Base-by-base conservation (phyloP, 2,797 vertebrate genomes). In the Valencia hispanica region DNA sequence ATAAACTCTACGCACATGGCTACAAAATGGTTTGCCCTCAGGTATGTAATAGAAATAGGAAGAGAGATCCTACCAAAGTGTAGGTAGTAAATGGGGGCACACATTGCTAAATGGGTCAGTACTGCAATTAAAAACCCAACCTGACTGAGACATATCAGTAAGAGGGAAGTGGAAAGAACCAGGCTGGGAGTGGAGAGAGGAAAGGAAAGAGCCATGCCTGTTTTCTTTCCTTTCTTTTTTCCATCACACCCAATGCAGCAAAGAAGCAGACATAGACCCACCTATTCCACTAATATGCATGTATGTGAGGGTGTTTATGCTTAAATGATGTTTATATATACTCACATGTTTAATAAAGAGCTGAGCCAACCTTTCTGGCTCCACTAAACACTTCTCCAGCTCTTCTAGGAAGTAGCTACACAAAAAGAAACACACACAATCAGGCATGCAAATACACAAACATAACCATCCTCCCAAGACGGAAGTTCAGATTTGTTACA, bases 261-360 rank as follows among this genome's bases (percentile, higher is more conserved):
- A 85, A 85, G 84, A 92, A 90, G 80, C 73, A 77, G 73, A 73
- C 27, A 36, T 68, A 72, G 83, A 82, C 79, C 65, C 55, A 63
- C 82, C 66, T 69, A 82, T 69, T 78, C 66, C 76, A 83, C 70
- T 78, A 3, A 48, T 5, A 4, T 72, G 27, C 61, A 68, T 48
- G 36, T 59, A 41, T 73, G 39, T 55, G 25, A 34, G 9, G 50
- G 32, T 50, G 65, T 70, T 55, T 72, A 41, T 75, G 48, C 41
- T 30, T 71, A 7, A 50, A 72, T 18, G 32, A 65, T 25, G 73
- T 73, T 68, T 36, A 81, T 71, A 95, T 36, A 81, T 72, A 95
- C 97, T 97, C 95, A 99, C 98, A 77, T 99, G 98, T 92, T 99
- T 99, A 92, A 99, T 98, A 94, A 99, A 99, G 89, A 99, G 96